phyloP scores from a whole-genome alignment of 1,140 invertebrate genomes.

The Phymorhynchus buccinoides region DNA sequence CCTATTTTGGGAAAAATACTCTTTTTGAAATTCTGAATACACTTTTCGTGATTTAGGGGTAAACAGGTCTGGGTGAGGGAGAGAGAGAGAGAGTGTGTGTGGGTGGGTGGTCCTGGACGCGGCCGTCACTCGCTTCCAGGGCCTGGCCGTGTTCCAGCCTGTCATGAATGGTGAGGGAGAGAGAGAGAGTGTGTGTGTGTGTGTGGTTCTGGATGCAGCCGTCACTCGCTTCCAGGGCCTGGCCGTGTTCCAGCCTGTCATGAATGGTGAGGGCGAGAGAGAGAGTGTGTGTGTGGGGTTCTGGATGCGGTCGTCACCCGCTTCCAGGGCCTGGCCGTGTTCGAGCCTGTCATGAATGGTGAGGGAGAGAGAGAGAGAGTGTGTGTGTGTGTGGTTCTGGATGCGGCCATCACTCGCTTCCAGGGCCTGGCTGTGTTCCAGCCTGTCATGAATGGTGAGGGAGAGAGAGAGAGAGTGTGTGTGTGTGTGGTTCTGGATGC shows the following conservation, averaged over 20 bases:
- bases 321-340: slow-evolving; percentile 72
- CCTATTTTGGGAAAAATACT: too few relatives aligned
- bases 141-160: slow-evolving; percentile 73
- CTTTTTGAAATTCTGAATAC: too few relatives aligned
- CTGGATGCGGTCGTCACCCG: slow-evolving; percentile 69
- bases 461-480: too few relatives aligned
- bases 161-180: slow-evolving; percentile 74
- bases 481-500: slow-evolving; percentile 72
- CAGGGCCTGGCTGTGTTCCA: slow-evolving; percentile 73
- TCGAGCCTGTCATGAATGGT: slow-evolving; percentile 74
- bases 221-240: slow-evolving; percentile 69
- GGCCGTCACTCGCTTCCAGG: slow-evolving; percentile 67
- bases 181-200: too few relatives aligned
- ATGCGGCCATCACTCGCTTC: slow-evolving; percentile 68
- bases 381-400: slow-evolving; percentile 72
- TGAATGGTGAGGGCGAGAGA: slow-evolving; percentile 74
- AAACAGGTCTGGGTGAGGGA: too few relatives aligned
- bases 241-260: slow-evolving; percentile 73
- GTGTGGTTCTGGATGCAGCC: slow-evolving; percentile 71
- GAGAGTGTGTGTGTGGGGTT: too few relatives aligned
- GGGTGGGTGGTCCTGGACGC: slow-evolving; percentile 72
- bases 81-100: too few relatives aligned
- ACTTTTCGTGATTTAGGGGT: too few relatives aligned
- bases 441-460: slow-evolving; percentile 74
- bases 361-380: too few relatives aligned